Conservation (phyloP, 2,113 vertebrate genomes). For the Xerus inauris region DNA sequence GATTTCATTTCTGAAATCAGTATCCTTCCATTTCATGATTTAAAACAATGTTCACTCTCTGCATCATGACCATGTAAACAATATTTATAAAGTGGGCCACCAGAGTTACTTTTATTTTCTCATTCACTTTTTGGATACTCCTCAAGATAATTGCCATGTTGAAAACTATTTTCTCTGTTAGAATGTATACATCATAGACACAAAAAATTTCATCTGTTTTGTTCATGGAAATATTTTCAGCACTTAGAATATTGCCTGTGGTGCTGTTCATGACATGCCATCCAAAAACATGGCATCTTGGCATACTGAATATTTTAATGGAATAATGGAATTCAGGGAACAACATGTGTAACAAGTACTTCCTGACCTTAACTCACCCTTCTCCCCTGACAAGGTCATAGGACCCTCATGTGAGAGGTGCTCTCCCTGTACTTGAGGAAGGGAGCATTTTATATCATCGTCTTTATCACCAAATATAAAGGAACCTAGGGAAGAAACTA, state of each 20-base stretch:
- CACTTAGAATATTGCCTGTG: neutral
- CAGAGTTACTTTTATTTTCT: neutral
- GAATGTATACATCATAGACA: neutral
- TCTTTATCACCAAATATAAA: neutral
- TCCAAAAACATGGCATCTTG: neutral
- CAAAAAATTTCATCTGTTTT: constrained; percentile 15
- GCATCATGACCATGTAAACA: neutral
- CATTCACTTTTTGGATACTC: constrained; percentile 28
- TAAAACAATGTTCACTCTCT: constrained; percentile 33
- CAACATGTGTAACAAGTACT: neutral
- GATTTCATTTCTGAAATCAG: neutral
- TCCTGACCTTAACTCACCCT: neutral
- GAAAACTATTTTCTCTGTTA: constrained; percentile 22
- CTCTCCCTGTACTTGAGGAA: no score
- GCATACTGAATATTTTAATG: neutral
- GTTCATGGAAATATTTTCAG: constrained; percentile 20
- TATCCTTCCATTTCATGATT: neutral
- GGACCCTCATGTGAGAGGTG: neutral
- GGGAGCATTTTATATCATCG: neutral
- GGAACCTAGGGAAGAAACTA: neutral
- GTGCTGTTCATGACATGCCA: neutral
- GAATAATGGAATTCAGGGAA: neutral
- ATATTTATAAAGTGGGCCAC: neutral
- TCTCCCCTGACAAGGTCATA: neutral
- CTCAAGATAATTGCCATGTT: neutral